A percentile compares a stretch with the other conserved stretches of the same genome.
phyloP scores from a whole-genome alignment of 2,113 vertebrate species.

The Colaptes auratus region DNA sequence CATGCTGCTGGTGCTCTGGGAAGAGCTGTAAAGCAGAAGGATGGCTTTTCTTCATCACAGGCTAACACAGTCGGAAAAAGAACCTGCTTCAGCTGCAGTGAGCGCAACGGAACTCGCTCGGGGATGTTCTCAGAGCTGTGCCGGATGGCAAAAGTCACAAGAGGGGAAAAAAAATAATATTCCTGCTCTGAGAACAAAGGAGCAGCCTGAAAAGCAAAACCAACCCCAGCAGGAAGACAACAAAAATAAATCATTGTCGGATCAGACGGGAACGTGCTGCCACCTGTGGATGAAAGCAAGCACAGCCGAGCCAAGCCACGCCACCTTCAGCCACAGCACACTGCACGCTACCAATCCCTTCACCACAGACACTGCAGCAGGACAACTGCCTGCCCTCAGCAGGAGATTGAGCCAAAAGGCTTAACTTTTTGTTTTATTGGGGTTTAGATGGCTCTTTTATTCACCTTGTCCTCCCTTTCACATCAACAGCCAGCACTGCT shows the following conservation, averaged over 20 bases:
- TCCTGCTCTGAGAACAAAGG: neutral
- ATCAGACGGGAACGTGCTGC: constrained; percentile 41
- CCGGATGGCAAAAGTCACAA: neutral
- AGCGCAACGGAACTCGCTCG: neutral
- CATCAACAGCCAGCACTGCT: rapidly evolving
- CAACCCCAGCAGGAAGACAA: neutral
- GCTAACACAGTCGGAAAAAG: neutral
- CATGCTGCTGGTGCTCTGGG: neutral
- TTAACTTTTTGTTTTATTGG: neutral
- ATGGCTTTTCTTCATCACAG: neutral
- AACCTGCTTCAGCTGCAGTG: neutral
- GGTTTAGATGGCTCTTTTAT: neutral
- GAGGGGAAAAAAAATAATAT: neutral
- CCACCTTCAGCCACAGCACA: neutral
- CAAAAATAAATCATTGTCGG: neutral
- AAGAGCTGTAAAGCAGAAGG: neutral
- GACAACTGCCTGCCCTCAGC: neutral
- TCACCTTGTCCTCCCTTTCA: neutral
- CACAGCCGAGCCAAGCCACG: constrained; percentile 2
- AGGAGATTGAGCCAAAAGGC: neutral
- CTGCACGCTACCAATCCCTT: neutral
- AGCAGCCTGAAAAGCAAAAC: neutral
- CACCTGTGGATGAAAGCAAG: constrained; percentile 53
- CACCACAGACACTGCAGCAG: neutral
- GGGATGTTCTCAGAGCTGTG: neutral